phyloP scores from a whole-genome alignment of 2,888 invertebrate genomes.

The Cheilosia urbana region DNA sequence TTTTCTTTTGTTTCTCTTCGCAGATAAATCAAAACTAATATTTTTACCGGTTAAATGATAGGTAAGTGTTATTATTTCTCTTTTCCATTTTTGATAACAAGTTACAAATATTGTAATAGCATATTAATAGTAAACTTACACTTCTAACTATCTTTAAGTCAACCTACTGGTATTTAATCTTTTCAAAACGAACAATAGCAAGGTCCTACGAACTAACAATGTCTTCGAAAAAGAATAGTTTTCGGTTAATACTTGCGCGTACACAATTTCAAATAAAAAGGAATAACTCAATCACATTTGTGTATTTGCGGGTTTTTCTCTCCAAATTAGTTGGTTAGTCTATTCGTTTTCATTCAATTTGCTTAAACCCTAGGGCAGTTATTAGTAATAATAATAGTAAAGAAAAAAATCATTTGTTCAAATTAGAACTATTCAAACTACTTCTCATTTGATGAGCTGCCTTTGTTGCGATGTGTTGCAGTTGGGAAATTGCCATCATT shows the following conservation, averaged over 20 bases:
- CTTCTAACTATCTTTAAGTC: conserved; percentile 6
- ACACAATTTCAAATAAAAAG: conserved; percentile 9
- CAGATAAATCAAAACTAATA: conserved; percentile 14
- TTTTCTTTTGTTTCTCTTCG: conserved; percentile 1
- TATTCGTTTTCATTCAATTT: conserved; percentile 23
- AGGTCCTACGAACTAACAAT: background rate
- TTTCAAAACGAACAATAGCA: background rate
- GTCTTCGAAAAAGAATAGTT: background rate
- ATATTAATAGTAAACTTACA: conserved; percentile 19
- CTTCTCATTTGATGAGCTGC: background rate
- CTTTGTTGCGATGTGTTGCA: conserved; percentile 8
- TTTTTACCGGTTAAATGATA: conserved; percentile 27
- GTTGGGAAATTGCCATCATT: conserved; percentile 25
- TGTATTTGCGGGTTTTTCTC: conserved; percentile 4
- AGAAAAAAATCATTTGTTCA: background rate
- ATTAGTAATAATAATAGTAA: conserved; percentile 1
- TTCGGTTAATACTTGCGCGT: conserved; percentile 24
- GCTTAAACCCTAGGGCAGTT: conserved; percentile 16
- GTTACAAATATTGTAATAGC: conserved; percentile 33
- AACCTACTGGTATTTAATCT: background rate
- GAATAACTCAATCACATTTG: conserved; percentile 41
- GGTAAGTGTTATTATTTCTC: conserved; percentile 12
- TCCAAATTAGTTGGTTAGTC: conserved; percentile 49
- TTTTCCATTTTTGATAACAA: background rate
- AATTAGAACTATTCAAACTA: background rate